phyloP scores from a whole-genome alignment of 2,797 vertebrate species.

The Gymnopithys bicolor region DNA sequence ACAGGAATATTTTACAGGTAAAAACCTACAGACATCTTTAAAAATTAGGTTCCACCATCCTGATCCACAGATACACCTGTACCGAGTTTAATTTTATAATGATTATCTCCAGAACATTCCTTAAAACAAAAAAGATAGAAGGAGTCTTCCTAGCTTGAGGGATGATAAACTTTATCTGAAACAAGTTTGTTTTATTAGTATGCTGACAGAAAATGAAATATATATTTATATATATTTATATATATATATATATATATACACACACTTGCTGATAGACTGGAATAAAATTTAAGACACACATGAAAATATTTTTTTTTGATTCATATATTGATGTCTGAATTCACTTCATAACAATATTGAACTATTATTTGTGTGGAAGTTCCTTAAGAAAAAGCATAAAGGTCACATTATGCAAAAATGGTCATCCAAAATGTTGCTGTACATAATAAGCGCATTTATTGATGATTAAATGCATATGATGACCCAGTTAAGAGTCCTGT shows the following conservation, averaged over 20 bases:
- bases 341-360: background rate
- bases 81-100: background rate
- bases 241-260: background rate
- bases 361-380: background rate
- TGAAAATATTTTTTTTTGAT: background rate
- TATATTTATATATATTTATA: too few species aligned
- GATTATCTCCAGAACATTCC: background rate
- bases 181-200: background rate
- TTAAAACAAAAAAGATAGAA: background rate
- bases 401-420: background rate
- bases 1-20: background rate
- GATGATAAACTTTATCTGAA: background rate
- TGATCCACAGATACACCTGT: background rate
- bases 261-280: background rate
- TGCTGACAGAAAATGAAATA: background rate
- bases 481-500: background rate
- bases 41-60: background rate
- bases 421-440: background rate
- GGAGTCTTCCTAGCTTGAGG: background rate
- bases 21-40: background rate
- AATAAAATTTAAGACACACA: background rate
- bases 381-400: background rate
- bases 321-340: background rate
- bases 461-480: background rate
- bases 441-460: background rate